Conservation (phyloP, 1,140 invertebrate species). For the Atta texana region DNA sequence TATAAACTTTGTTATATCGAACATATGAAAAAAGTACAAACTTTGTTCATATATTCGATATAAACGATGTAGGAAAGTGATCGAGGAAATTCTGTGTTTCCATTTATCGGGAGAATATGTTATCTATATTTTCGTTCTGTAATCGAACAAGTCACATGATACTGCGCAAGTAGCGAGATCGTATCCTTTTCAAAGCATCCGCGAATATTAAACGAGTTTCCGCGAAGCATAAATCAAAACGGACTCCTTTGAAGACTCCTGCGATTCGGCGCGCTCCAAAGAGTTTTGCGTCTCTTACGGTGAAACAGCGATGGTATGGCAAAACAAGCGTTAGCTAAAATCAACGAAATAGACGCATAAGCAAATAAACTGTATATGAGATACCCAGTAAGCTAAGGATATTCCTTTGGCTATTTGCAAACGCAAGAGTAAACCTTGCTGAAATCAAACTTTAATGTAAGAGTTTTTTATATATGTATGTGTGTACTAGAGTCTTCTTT, state of each 20-base stretch:
- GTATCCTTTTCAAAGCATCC: slow-evolving; percentile 50
- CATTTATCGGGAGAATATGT: background rate
- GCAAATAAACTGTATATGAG: slow-evolving; percentile 61
- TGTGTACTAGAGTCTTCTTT: no score
- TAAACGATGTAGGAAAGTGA: background rate
- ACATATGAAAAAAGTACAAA: no score
- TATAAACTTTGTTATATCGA: no score
- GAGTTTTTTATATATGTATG: background rate
- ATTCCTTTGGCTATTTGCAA: slow-evolving; percentile 48
- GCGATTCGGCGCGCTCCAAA: slow-evolving; percentile 52
- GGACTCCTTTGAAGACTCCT: slow-evolving; percentile 43
- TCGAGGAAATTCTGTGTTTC: background rate
- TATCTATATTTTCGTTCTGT: slow-evolving; percentile 30
- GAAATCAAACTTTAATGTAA: slow-evolving; percentile 4
- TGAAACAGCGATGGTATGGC: slow-evolving; percentile 20
- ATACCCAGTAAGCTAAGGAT: slow-evolving; percentile 4
- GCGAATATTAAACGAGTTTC: slow-evolving; percentile 60
- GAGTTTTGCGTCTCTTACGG: slow-evolving; percentile 55
- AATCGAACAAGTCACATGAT: slow-evolving; percentile 37
- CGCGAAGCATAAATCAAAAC: slow-evolving; percentile 55
- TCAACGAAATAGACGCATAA: slow-evolving; percentile 57
- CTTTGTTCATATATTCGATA: no score
- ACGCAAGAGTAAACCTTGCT: background rate
- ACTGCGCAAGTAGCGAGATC: background rate
- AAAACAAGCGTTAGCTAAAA: slow-evolving; percentile 50